Evolutionary conservation across 2,888 invertebrate genomes (phyloP).

Genomic region (Syritta pipiens): DNA sequence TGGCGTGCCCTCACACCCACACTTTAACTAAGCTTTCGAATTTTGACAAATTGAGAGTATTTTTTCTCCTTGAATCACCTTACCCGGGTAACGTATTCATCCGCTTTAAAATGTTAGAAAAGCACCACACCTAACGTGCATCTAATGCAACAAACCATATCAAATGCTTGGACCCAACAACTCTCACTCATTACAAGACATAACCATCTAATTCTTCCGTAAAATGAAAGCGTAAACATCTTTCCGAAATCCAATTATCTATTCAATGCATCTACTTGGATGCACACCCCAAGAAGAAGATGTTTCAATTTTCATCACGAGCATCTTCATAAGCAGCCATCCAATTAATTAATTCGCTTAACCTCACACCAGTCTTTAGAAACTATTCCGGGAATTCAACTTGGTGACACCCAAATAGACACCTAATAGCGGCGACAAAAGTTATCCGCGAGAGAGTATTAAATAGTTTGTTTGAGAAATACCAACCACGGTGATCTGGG

Average conservation of each 20-base stretch:
- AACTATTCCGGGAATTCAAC: conserved; percentile 33
- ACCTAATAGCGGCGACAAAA: conserved; percentile 7
- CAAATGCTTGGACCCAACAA: too few relatives aligned
- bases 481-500: conserved; percentile 12
- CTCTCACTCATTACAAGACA: conserved; percentile 37
- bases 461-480: conserved; percentile 20
- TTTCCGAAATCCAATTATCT: conserved; percentile 36
- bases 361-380: neutral
- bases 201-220: neutral
- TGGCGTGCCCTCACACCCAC: too few relatives aligned
- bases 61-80: too few relatives aligned
- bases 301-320: conserved; percentile 16
- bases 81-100: too few relatives aligned
- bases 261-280: neutral
- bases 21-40: too few relatives aligned
- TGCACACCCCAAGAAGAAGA: neutral
- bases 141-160: neutral
- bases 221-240: conserved; percentile 31
- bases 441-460: conserved; percentile 20
- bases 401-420: conserved; percentile 26
- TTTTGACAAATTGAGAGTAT: too few relatives aligned
- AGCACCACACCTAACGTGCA: too few relatives aligned
- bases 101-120: too few relatives aligned
- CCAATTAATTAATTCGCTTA: conserved; percentile 36
- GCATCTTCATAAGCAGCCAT: conserved; percentile 2